These are phyloP conservation scores for Xiphophorus hellerii DNA, from an alignment of 2,113 vertebrate species.

Conservation along the genomic window DNA sequence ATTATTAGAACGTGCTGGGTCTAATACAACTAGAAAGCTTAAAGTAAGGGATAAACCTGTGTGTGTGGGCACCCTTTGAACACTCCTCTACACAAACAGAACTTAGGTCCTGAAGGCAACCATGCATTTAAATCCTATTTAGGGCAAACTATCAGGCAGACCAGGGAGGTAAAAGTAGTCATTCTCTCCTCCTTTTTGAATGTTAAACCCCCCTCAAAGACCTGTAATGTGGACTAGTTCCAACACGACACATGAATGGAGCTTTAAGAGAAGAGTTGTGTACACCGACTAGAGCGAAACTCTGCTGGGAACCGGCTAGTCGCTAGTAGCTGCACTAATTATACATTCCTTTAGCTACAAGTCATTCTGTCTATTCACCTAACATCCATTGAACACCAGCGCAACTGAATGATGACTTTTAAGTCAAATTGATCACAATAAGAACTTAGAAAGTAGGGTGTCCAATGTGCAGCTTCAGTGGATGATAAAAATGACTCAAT, in stretches of 20 bases:
- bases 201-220: slow-evolving; percentile 43
- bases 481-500: neutral
- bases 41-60: neutral
- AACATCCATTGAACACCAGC: slow-evolving; percentile 21
- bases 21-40: neutral
- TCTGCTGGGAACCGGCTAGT: slow-evolving; percentile 31
- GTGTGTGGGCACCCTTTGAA: slow-evolving; percentile 68
- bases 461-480: neutral
- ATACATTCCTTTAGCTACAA: slow-evolving; percentile 62
- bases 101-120: slow-evolving; percentile 79
- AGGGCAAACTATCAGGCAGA: slow-evolving; percentile 38
- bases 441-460: neutral
- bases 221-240: slow-evolving; percentile 37
- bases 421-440: neutral
- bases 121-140: slow-evolving; percentile 74
- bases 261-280: slow-evolving; percentile 44
- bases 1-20: too few relatives aligned
- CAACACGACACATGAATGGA: slow-evolving; percentile 59
- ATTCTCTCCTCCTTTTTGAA: slow-evolving; percentile 38
- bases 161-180: slow-evolving; percentile 34
- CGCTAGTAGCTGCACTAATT: slow-evolving; percentile 52
- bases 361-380: slow-evolving; percentile 45
- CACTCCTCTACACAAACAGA: slow-evolving; percentile 86
- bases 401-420: slow-evolving; percentile 9
- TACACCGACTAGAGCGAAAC: slow-evolving; percentile 18